These are phyloP conservation scores for Tapirus indicus DNA, from an alignment of 2,797 vertebrate species.

Conservation along the genomic window DNA sequence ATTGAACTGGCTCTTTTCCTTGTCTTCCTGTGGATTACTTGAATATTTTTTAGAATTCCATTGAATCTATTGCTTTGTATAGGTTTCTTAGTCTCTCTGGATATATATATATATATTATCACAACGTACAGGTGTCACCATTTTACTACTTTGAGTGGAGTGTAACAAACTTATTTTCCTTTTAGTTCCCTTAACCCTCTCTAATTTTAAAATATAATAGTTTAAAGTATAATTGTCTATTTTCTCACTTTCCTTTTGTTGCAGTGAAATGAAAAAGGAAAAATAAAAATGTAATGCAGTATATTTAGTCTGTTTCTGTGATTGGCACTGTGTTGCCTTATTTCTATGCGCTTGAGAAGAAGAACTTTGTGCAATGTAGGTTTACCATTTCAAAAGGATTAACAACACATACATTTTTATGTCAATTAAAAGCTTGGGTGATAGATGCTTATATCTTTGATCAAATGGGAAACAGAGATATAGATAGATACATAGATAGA, in stretches of 20 bases:
- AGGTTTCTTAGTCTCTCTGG: not conserved
- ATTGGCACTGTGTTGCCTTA: not conserved
- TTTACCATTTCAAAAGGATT: not conserved
- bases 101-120: not conserved
- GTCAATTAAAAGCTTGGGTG: not conserved
- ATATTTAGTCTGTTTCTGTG: not conserved
- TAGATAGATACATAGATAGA: too few species aligned
- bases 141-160: not conserved
- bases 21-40: not conserved
- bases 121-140: not conserved
- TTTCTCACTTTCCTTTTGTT: not conserved
- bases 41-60: not conserved
- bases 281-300: not conserved
- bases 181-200: not conserved
- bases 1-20: not conserved
- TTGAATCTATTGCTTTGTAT: not conserved
- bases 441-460: not conserved
- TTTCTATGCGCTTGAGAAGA: not conserved
- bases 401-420: not conserved
- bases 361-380: not conserved
- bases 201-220: not conserved
- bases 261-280: not conserved
- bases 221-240: not conserved
- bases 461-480: not conserved
- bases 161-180: not conserved